A percentile compares a stretch with the other conserved stretches of the same genome.
Evolutionary conservation across 2,888 invertebrate genomes (phyloP).

Genomic region (Dicycla oo): DNA sequence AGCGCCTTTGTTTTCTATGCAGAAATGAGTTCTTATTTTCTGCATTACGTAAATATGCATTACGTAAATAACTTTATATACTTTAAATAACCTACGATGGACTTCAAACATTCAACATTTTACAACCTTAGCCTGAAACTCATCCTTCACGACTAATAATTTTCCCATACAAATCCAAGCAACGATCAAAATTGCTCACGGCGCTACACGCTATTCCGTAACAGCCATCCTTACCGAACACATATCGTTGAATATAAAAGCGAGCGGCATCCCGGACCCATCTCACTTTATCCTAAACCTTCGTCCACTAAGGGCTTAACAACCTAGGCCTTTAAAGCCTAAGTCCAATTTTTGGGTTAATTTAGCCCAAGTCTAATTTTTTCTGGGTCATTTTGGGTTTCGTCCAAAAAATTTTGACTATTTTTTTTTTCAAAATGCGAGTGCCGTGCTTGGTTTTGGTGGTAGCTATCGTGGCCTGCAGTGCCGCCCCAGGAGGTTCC

Average conservation of each 20-base stretch:
- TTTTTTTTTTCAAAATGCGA: slow-evolving; percentile 63
- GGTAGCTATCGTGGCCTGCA: slow-evolving; percentile 78
- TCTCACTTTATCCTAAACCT: slow-evolving; percentile 82
- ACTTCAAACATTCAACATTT: too few species aligned
- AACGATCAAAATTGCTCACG: slow-evolving; percentile 74
- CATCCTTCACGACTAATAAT: not conserved
- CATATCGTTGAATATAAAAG: slow-evolving; percentile 76
- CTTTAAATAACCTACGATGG: too few species aligned
- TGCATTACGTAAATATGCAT: too few species aligned
- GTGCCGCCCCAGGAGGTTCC: slow-evolving; percentile 79
- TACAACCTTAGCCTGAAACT: too few species aligned
- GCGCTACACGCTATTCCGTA: slow-evolving; percentile 57
- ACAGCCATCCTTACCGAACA: slow-evolving; percentile 57
- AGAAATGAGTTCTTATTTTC: too few species aligned
- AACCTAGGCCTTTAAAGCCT: not conserved
- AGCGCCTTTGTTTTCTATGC: too few species aligned
- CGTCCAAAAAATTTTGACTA: not conserved
- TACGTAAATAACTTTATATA: too few species aligned
- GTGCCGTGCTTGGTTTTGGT: slow-evolving; percentile 81
- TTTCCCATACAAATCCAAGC: not conserved
- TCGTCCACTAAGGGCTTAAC: slow-evolving; percentile 69
- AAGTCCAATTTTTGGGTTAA: not conserved
- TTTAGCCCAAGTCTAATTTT: not conserved
- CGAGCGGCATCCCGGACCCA: slow-evolving; percentile 70
- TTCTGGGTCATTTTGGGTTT: not conserved